A percentile compares a stretch with the other conserved stretches of the same genome.
phyloP scores from a whole-genome alignment of 2,888 invertebrate species.

The Sepiola atlantica region DNA sequence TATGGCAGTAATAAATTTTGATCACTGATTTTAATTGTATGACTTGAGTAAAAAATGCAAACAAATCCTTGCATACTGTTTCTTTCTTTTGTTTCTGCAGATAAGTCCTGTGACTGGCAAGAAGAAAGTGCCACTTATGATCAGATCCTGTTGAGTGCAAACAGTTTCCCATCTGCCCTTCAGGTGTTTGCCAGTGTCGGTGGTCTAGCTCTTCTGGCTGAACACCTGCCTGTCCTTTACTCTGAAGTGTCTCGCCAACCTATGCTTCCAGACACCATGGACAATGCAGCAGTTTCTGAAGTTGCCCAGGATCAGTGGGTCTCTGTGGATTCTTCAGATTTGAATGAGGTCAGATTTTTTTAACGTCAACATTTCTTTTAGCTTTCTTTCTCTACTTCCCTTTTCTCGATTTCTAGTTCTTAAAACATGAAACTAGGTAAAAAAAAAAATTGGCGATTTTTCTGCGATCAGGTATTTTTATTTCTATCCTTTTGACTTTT shows the following conservation, averaged over 20 bases:
- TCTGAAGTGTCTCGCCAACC: conserved; percentile 82
- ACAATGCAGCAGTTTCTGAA: conserved; percentile 45
- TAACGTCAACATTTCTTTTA: neutral
- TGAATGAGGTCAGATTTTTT: conserved; percentile 45
- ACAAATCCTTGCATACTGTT: neutral
- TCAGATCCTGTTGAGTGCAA: conserved; percentile 64
- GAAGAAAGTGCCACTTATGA: conserved; percentile 63
- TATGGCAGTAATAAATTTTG: no score
- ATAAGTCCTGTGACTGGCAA: conserved; percentile 39
- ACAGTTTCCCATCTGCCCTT: conserved; percentile 78
- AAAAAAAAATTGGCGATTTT: no score
- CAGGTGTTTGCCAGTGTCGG: conserved; percentile 91
- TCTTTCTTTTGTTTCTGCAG: neutral
- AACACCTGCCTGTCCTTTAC: conserved; percentile 90
- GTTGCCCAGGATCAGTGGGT: conserved; percentile 45
- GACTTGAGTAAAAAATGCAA: neutral
- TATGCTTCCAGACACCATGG: conserved; percentile 45
- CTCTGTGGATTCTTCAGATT: conserved; percentile 43
- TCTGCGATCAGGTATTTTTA: neutral
- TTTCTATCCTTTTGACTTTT: neutral
- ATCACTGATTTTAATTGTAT: neutral
- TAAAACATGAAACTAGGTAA: no score
- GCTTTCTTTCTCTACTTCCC: neutral
- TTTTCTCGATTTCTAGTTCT: no score
- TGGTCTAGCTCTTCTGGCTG: conserved; percentile 90